Evolutionary conservation across 2,113 vertebrate genomes (phyloP), one percentile per base, ranked within the genome.

Genomic region (Cathartes aura): DNA sequence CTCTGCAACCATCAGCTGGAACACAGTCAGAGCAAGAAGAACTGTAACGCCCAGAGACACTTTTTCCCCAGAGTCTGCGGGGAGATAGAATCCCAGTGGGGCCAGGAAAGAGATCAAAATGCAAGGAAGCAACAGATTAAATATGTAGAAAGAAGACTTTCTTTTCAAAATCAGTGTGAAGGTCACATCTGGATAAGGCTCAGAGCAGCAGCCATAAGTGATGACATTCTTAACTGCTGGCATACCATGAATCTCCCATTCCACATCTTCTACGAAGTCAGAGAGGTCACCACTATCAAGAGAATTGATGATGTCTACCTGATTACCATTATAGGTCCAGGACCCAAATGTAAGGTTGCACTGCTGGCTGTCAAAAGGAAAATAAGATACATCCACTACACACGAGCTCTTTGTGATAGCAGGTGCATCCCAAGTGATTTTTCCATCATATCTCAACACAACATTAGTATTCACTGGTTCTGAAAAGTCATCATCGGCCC

Each of bases 281-380:
- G 99, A 99, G 78, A 99, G 98, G 91, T 99, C 99, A 5, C 99
- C 99, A 0, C 98, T 98, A 96, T 99, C 99, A 98, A 99, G 98
- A 67, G 98, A 98, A 64, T 99, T 98, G 91, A 98, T 98, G 88
- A 99, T 98, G 98, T 99, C 99, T 87, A 99, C 99, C 98, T 99
- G 99, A 91, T 99, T 99, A 81, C 99, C 99, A 34, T 99, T 99
- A 98, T 99, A 99, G 87, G 99, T 99, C 99, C 99, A 99, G 59
- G 99, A 99, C 24, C 99, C 99, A 64, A 99, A 99, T 13, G 99
- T 99, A 71, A 99, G 99, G 91, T 99, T 99, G 97, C 99, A 99
- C 76, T 99, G 98, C 97, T 99, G 99, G 95, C 98, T 98, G 90
- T 99, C 99, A 60, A 99, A 99, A 63, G 99, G 99, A 89, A 99